phyloP scores from a whole-genome alignment of 2,888 invertebrate genomes.

The Agrochola litura region DNA sequence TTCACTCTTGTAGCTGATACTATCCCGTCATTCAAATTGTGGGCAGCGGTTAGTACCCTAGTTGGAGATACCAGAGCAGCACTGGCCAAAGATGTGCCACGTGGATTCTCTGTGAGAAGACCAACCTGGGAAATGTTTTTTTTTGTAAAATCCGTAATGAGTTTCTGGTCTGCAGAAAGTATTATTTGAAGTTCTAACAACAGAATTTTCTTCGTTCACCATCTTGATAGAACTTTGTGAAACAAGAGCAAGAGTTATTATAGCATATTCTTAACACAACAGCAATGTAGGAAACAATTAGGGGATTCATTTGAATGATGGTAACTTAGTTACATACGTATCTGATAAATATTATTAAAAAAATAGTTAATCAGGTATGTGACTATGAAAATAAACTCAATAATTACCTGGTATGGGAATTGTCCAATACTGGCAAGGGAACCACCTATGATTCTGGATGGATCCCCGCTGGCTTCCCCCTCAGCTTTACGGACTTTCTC shows the following conservation, averaged over 20 bases:
- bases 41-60: slow-evolving; percentile 76
- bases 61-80: slow-evolving; percentile 60
- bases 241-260: no score
- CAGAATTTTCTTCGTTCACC: not conserved
- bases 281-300: no score
- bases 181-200: not conserved
- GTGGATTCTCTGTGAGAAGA: slow-evolving; percentile 1
- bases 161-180: no score
- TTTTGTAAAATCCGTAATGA: no score
- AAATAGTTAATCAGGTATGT: not conserved
- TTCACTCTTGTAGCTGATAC: slow-evolving; percentile 57
- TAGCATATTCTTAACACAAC: no score
- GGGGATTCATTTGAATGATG: not conserved
- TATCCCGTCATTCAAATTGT: slow-evolving; percentile 78
- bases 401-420: slow-evolving; percentile 64
- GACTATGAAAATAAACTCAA: not conserved
- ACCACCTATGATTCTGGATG: slow-evolving; percentile 67
- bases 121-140: slow-evolving; percentile 5
- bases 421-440: slow-evolving; percentile 45
- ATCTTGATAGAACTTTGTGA: not conserved
- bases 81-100: slow-evolving; percentile 61
- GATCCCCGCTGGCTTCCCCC: slow-evolving; percentile 34
- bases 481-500: slow-evolving; percentile 58
- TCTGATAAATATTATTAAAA: no score
- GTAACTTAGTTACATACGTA: not conserved